A percentile compares a stretch with the other conserved stretches of the same genome.
phyloP scores from a whole-genome alignment of 2,888 invertebrate genomes.

The Digitonthophagus gazella region DNA sequence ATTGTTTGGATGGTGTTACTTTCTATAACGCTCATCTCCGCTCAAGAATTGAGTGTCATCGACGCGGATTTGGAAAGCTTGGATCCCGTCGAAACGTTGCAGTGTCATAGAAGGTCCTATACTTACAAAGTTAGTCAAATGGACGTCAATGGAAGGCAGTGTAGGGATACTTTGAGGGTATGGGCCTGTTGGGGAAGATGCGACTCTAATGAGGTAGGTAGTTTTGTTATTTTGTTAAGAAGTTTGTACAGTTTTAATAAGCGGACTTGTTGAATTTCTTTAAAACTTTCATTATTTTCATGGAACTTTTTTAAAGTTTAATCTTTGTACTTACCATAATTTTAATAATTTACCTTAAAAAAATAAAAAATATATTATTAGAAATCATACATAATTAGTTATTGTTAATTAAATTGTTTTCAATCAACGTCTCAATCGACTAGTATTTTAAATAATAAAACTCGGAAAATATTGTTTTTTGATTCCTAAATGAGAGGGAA shows the following conservation, averaged over 20 bases:
- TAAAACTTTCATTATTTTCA: background rate
- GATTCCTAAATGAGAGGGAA: no score
- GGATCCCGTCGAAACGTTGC: conserved; percentile 51
- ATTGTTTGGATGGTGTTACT: conserved; percentile 3
- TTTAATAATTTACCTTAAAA: background rate
- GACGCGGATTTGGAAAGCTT: conserved; percentile 34
- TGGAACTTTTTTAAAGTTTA: background rate
- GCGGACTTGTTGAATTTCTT: background rate
- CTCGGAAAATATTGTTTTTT: no score
- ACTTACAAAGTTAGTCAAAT: conserved; percentile 65
- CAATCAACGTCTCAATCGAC: no score
- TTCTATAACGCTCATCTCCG: background rate
- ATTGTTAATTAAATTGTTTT: no score
- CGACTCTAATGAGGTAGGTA: conserved; percentile 74
- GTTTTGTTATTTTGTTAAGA: background rate
- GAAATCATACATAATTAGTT: no score
- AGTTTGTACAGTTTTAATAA: background rate
- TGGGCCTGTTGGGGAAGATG: conserved; percentile 81
- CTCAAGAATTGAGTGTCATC: conserved; percentile 30
- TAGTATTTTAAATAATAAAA: no score
- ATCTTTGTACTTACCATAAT: background rate
- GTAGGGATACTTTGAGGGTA: conserved; percentile 74
- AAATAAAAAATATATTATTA: no score
- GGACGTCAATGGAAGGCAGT: conserved; percentile 64
- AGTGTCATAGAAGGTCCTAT: conserved; percentile 66